Base-by-base conservation (phyloP, 2,113 vertebrate genomes). In the Xenopus borealis region DNA sequence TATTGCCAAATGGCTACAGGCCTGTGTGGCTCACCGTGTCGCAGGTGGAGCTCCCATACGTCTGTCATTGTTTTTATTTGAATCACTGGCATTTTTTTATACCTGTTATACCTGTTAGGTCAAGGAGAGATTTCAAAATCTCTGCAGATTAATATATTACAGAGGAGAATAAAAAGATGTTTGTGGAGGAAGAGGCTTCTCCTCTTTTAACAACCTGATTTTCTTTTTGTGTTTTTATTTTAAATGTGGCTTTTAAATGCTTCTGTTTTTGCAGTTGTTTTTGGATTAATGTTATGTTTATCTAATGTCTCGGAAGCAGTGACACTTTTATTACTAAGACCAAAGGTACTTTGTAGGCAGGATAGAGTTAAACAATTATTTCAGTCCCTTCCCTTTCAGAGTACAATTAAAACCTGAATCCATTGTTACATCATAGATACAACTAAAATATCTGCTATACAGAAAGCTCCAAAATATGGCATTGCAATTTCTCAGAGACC, bases 31-130 rank as follows among this genome's bases (percentile, higher is more conserved):
- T 71, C 65, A 81, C 67, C 72, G 78, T 79, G 80, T 45, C 33
- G 62, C 68, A 75, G 80, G 78, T 78, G 75, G 71, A 78, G 78
- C 71, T 74, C 18, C 17, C 23, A 57, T 8, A 52, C 72, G 77
- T 17, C 62, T 59, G 50, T 63, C 71, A 58, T 18, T 58, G 64
- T 61, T 59, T 74, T 66, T 40, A 67, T 14, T 73, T 20, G 73
- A 75, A 64, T 57, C 66, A 62, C 3, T 64, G 6, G 14, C 53
- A 50, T 70, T 50, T 19, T 52, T 72, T 61, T 40, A 58, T 44
- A 17, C 72, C 61, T 44, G 71, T 50, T 55, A 20, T 65, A 66
- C 72, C 72, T 66, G 72, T 19, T 66, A 9, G 63, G 52, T 66
- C 30, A 58, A 61, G 19, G 1, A 61, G 10, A 23, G 18, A 61